These are phyloP conservation scores for Ptychoptera contaminata DNA, from an alignment of 2,888 invertebrate genomes.

Conservation along the genomic window DNA sequence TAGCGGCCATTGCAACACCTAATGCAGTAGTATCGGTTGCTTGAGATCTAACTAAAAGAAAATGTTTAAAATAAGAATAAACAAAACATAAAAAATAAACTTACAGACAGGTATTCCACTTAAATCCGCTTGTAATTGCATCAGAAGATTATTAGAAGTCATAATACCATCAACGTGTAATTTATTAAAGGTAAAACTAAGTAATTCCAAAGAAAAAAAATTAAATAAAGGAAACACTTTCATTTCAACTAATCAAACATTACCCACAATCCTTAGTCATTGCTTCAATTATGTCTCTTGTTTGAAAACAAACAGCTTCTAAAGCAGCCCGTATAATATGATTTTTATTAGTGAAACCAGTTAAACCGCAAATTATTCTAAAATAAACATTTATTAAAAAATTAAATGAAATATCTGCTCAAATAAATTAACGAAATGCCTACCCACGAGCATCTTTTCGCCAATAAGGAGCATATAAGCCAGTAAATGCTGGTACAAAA, in stretches of 20 bases:
- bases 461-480: constrained; percentile 97
- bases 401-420: not conserved
- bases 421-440: constrained; percentile 16
- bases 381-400: no score
- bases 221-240: not conserved
- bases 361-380: constrained; percentile 84
- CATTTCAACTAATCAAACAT: not conserved
- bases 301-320: constrained; percentile 94
- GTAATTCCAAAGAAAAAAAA: not conserved
- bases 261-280: constrained; percentile 84
- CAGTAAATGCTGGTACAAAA: constrained; percentile 96
- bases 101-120: constrained; percentile 79
- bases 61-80: no score
- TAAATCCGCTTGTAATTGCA: constrained; percentile 93
- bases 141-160: constrained; percentile 75
- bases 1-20: constrained; percentile 88
- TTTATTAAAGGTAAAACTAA: constrained; percentile 49
- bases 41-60: constrained; percentile 51
- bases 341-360: constrained; percentile 80
- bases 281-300: constrained; percentile 81
- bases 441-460: constrained; percentile 87
- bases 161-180: constrained; percentile 89
- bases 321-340: constrained; percentile 89
- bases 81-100: constrained; percentile 19
- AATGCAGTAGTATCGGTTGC: constrained; percentile 82